Evolutionary conservation across 2,888 invertebrate genomes (phyloP), one percentile per base, ranked within the genome.

Genomic region (Monochamus alternatus): DNA sequence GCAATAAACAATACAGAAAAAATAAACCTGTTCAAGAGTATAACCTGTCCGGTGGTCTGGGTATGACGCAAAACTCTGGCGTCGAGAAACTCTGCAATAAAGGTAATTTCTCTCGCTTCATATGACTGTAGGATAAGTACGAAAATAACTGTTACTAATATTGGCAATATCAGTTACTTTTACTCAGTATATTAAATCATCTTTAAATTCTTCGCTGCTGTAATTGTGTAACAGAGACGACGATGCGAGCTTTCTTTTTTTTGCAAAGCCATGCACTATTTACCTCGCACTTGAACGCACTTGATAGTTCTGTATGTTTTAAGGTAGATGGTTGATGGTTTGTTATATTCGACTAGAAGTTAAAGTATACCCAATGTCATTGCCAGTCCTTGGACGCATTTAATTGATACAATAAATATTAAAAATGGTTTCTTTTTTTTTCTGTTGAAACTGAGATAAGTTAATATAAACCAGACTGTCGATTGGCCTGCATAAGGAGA

Each of bases 141-240:
- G 8, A 47, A 47, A 44, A n/a, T 38, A 60, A 60, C 59, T 59
- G 60, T 60, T 38, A 38, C 62, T 62, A 5, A 43, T 63, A 43
- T 43, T 63, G 43, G 62, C 9, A 43, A 38, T 63, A 62, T 32
- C 62, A 43, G 14, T n/a, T 63, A 63, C 62, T 62, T 62, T 62
- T 62, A 62, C 62, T 43, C 5, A n/a, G 9, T 38, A 43, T 43
- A 63, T 63, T 63, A 63, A 43, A 63, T 63, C 62, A 63, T 63
- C 62, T 38, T 14, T 63, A 63, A 63, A 63, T 63, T 14, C 47
- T 9, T 12, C n/a, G 43, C 43, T 10, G 9, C 9, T 63, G 62
- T 63, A 43, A 43, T 63, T 63, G 14, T 43, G 38, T 63, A 63
- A 63, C 43, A 43, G 4, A 43, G 5, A 63, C 43, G 5, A 9